Conservation (phyloP, 2,113 vertebrate genomes). For the Verasper variegatus region DNA sequence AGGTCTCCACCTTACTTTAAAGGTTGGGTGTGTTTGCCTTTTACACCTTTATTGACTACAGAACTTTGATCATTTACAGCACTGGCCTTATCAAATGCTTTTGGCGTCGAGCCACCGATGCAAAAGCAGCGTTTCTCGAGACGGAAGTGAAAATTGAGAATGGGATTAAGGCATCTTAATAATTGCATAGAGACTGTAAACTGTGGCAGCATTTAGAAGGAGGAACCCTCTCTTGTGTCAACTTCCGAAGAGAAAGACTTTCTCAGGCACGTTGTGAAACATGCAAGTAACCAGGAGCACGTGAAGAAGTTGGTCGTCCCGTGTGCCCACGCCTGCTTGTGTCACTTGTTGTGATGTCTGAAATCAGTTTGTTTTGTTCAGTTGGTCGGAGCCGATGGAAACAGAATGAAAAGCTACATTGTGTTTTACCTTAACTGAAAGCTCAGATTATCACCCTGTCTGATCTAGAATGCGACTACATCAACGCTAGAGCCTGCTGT, state of each 20-base stretch:
- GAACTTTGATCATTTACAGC: too few species aligned
- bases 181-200: background rate
- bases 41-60: background rate
- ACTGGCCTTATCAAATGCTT: too few species aligned
- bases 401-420: background rate
- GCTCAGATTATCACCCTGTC: conserved; percentile 96
- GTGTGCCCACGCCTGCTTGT: too few species aligned
- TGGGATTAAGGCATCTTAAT: background rate
- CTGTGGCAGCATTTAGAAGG: too few species aligned
- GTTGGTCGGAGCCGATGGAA: background rate
- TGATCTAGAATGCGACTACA: conserved; percentile 98
- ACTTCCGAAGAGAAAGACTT: too few species aligned
- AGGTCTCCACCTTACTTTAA: too few species aligned
- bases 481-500: conserved; percentile 96
- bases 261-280: too few species aligned
- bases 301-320: too few species aligned
- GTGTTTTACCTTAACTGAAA: conserved; percentile 79
- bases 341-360: background rate
- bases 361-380: background rate
- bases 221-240: too few species aligned
- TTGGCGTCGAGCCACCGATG: too few species aligned
- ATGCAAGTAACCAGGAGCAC: too few species aligned
- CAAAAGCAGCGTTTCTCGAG: background rate
- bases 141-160: background rate
- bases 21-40: background rate